phyloP scores from a whole-genome alignment of 2,888 invertebrate genomes.

The Cerceris rybyensis region DNA sequence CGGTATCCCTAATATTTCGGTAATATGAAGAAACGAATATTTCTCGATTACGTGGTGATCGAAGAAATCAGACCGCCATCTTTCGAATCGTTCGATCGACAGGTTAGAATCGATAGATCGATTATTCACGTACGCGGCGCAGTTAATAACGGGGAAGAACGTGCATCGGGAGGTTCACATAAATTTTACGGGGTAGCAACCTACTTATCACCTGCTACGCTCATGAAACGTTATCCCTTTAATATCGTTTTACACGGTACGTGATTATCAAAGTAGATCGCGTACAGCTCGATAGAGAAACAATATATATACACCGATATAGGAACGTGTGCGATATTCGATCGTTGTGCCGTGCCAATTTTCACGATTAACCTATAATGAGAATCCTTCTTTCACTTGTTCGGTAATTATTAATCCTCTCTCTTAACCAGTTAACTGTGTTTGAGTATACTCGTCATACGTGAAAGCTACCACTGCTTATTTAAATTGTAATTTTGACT shows the following conservation, averaged over 20 bases:
- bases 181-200: conserved; percentile 56
- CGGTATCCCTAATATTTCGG: too few relatives aligned
- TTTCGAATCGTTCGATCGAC: conserved; percentile 41
- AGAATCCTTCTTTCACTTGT: neutral
- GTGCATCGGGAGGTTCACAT: conserved; percentile 50
- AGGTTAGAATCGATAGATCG: conserved; percentile 23
- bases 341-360: neutral
- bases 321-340: neutral
- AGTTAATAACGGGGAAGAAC: conserved; percentile 49
- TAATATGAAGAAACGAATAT: neutral
- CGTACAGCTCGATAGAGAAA: conserved; percentile 32
- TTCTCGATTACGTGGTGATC: conserved; percentile 7
- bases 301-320: conserved; percentile 12
- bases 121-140: conserved; percentile 22
- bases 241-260: conserved; percentile 61
- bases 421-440: too few relatives aligned
- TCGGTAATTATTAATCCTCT: neutral
- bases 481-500: too few relatives aligned
- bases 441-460: too few relatives aligned
- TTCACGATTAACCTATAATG: neutral
- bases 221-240: conserved; percentile 61
- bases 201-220: conserved; percentile 61
- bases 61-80: conserved; percentile 43
- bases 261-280: conserved; percentile 61
- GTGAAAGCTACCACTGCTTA: too few relatives aligned